Base-by-base conservation (phyloP, 2,888 invertebrate species). In the Campoplex capitator region DNA sequence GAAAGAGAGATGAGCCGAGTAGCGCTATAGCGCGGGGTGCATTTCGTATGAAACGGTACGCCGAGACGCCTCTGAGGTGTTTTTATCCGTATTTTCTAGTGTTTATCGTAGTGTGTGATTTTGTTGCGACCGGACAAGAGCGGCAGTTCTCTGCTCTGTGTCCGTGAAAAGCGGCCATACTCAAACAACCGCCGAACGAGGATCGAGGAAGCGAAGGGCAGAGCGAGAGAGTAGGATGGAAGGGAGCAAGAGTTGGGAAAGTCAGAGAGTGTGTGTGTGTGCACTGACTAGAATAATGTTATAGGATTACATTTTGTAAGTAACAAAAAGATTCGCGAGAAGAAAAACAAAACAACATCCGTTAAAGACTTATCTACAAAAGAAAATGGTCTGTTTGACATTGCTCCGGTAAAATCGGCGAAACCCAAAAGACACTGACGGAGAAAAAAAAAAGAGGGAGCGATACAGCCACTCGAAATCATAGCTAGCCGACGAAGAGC, bases 181-280 rank as follows among this genome's bases (percentile, higher is more conserved):
- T 93, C 93, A 92, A 93, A 93, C 93, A 93, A 93, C 90, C 88
- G 93, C 91, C 92, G 91, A 91, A 84, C 92, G 91, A 88, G 87
- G 87, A 89, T 89, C 88, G 54, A 56, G 65, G 38, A 89, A 89
- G 89, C 65, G 71, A 45, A 48, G 78, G 58, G 35, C 16, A 65
- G 56, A 54, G 45, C 48, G 82, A 67, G 58, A 38, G 68, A 70
- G 77, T 58, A 48, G 79, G 75, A 75, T 51, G 74, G 86, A 81
- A 58, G 45, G 68, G 56, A 75, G 68, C 54, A 48, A 80, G 82
- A 85, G 51, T 45, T 68, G 62, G 35, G 80, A 74, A 67, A 82
- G 74, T 54, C 74, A 67, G 73, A 65, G 75, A 82, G 67, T 28
- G 74, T 68, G 82, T 62, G 82, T 62, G 62, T 62, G 62, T 70